Evolutionary conservation across 1,140 invertebrate genomes (phyloP), one percentile per base, ranked within the genome.

Genomic region (Pseudomyrmex concolor): DNA sequence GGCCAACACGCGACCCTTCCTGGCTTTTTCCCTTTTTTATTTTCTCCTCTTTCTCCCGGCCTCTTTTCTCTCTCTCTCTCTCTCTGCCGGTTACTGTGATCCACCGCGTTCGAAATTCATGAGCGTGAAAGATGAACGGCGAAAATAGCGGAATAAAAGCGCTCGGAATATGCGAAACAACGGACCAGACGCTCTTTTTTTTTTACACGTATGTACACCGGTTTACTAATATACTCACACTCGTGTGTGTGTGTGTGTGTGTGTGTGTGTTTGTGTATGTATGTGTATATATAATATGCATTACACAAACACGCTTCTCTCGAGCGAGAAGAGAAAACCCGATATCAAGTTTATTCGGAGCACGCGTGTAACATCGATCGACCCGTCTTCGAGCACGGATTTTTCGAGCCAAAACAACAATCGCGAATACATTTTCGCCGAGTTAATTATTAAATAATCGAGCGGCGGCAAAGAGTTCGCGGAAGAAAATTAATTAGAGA

Each of bases 1-100:
- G 67, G 50, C 34, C 17, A 87, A 67, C 71, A 84, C 73, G 83
- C 82, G 77, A 88, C 86, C 67, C 74, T 68, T 67, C 57, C 81
- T 62, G 10, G 51, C 57, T 9, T 70, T 87, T 67, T 87, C 70
- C 67, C 45, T 34, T 34, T 34, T 17, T 82, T 63, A 51, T 60
- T 43, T 48, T 74, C 59, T 22, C 70, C 67, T 17, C 17, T 67
- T 62, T 48, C 62, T 62, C 34, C 9, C 54, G 10, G 25, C 55
- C 66, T 64, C 67, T 60, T 60, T 43, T 64, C 67, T 60, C 67
- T 43, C n/a, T 34, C n/a, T 81, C 57, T 15, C 71, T 63, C 64
- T 51, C 34, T 50, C 51, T 54, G 55, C 83, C 66, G 67, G 76
- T 84, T 63, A 81, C 78, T 17, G 48, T 63, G 78, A 62, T 62